A percentile compares a stretch with the other conserved stretches of the same genome.
phyloP scores from a whole-genome alignment of 2,797 vertebrate genomes.

The Gila robusta region DNA sequence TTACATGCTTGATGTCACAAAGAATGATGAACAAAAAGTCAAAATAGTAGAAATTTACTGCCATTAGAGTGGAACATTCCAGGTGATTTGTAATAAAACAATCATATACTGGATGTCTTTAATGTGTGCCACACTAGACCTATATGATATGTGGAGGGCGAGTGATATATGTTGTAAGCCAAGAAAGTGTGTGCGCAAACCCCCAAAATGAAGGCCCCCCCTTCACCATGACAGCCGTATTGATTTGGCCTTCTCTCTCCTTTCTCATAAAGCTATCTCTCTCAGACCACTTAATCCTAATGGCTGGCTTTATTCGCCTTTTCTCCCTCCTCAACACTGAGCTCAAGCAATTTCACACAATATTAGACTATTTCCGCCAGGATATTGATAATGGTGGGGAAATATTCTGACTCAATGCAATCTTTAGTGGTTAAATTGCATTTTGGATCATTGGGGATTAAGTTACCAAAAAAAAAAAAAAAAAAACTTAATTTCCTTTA shows the following conservation, averaged over 20 bases:
- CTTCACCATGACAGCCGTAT: constrained; percentile 50
- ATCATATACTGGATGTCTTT: background rate
- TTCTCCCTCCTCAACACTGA: constrained; percentile 59
- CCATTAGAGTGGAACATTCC: background rate
- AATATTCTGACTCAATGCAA: constrained; percentile 44
- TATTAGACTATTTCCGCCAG: constrained; percentile 64
- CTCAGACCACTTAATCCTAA: constrained; percentile 68
- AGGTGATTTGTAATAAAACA: background rate
- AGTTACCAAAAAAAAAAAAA: background rate
- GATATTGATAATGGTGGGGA: constrained; percentile 61
- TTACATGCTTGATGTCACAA: background rate
- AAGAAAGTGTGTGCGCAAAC: constrained; percentile 14
- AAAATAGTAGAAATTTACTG: background rate
- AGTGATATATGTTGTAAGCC: constrained; percentile 11
- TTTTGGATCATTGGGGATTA: constrained; percentile 37
- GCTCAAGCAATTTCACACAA: constrained; percentile 70
- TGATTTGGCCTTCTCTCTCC: constrained; percentile 53
- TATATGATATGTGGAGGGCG: background rate
- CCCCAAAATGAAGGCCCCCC: constrained; percentile 28
- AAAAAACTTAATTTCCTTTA: background rate
- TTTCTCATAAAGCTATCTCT: constrained; percentile 54
- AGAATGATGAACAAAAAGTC: background rate
- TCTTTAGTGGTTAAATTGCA: constrained; percentile 39
- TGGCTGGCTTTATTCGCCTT: constrained; percentile 67
- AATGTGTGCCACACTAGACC: background rate